Evolutionary conservation across 2,888 invertebrate species (phyloP), one percentile per base, ranked within the genome.

Genomic region (Pherbina coryleti): DNA sequence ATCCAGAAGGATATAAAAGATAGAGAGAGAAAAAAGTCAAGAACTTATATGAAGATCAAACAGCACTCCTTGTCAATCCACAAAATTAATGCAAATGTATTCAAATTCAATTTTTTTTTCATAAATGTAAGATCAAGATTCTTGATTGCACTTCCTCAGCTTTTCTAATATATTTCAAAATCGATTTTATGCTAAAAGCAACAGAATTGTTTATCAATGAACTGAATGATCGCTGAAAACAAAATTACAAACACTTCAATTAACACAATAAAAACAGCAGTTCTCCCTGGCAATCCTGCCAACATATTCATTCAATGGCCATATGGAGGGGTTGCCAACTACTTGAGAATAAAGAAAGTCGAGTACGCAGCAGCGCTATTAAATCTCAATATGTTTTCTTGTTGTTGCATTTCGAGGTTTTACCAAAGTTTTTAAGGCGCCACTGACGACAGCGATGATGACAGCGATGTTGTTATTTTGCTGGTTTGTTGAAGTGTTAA

Each of bases 351-450:
- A 0, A 44, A 44, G 14, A 44, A 44, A 67, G 44, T 60, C 25
- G 67, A 67, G 67, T 44, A 22, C 67, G 22, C 67, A 37, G 67
- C 67, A 44, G 67, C 44, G 66, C 66, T n/a, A 19, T 67, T 49
- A 37, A 44, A 44, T 37, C 44, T 67, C 37, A 44, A 67, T 44
- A 44, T 49, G 44, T 37, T 67, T 67, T 44, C 44, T 19, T 67
- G 9, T 44, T 66, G 19, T n/a, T 66, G 66, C 44, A 19, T n/a
- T n/a, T 44, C 67, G 22, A 22, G 64, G 64, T 31, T 64, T 64
- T 64, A 8, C 5, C n/a, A n/a, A 31, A 28, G 28, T 60, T 60
- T 44, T 28, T n/a, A 60, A 60, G 60, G 60, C 25, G 60, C 60
- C 60, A 60, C 28, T 34, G 64, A 34, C 34, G 62, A 28, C 62